Conservation (phyloP, 2,888 invertebrate genomes). For the Drosophila birchii region DNA sequence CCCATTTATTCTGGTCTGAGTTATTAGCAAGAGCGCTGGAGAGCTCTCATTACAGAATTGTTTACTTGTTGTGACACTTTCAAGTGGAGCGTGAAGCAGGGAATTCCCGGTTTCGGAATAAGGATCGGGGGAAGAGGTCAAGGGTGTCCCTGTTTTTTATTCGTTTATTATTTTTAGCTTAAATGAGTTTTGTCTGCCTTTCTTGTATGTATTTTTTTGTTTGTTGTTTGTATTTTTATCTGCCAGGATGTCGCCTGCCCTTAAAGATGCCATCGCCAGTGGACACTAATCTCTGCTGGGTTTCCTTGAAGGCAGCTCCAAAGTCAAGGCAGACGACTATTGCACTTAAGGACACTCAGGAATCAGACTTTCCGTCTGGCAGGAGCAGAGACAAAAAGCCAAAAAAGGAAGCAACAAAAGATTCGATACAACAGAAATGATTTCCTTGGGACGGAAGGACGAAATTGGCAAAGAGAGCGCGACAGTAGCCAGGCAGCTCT, state of each 20-base stretch:
- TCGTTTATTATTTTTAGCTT: slow-evolving; percentile 56
- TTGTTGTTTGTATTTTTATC: slow-evolving; percentile 5
- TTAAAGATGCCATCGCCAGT: slow-evolving; percentile 47
- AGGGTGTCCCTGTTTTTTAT: slow-evolving; percentile 37
- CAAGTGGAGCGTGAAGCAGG: slow-evolving; percentile 33
- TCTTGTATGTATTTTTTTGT: not conserved
- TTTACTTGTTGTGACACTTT: slow-evolving; percentile 73
- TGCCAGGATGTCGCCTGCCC: slow-evolving; percentile 6
- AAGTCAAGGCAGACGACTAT: slow-evolving; percentile 46
- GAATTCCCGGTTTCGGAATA: not conserved
- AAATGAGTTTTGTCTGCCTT: slow-evolving; percentile 24
- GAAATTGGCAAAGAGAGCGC: slow-evolving; percentile 66
- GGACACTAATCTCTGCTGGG: slow-evolving; percentile 69
- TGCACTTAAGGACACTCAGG: slow-evolving; percentile 66
- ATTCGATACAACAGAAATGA: slow-evolving; percentile 79
- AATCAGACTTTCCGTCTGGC: slow-evolving; percentile 45
- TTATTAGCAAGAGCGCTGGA: slow-evolving; percentile 58
- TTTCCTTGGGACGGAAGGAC: slow-evolving; percentile 69
- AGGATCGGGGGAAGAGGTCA: slow-evolving; percentile 15
- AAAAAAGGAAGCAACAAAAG: slow-evolving; percentile 72
- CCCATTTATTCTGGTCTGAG: slow-evolving; percentile 54
- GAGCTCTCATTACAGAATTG: slow-evolving; percentile 32
- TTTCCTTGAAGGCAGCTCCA: slow-evolving; percentile 4
- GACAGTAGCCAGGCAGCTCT: slow-evolving; percentile 60
- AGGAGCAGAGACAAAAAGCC: slow-evolving; percentile 53